These are phyloP conservation scores for Mimachlamys varia DNA, from an alignment of 2,888 invertebrate genomes.

Conservation along the genomic window DNA sequence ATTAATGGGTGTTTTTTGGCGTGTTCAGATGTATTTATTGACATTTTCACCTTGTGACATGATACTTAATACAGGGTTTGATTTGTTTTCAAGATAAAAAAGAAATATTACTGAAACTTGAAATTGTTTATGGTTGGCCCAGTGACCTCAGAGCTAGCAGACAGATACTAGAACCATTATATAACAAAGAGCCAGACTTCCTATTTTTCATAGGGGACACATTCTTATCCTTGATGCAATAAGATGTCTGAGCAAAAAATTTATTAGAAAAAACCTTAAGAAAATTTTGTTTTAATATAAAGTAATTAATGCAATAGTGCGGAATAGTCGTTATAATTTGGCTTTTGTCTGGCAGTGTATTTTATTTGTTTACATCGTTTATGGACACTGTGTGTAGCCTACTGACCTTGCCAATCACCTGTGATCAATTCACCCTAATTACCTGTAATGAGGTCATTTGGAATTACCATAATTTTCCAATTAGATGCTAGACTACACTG, in stretches of 20 bases:
- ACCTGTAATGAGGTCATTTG: background rate
- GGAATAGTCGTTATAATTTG: background rate
- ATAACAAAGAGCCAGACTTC: background rate
- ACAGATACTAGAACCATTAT: background rate
- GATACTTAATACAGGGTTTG: background rate
- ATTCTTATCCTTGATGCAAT: background rate
- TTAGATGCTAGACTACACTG: background rate
- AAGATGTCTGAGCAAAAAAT: background rate
- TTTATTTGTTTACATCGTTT: background rate
- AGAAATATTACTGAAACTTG: background rate
- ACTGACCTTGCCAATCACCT: background rate
- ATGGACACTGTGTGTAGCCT: background rate
- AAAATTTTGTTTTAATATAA: background rate
- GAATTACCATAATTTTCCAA: background rate
- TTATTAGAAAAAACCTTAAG: background rate
- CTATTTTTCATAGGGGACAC: background rate
- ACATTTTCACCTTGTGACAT: background rate
- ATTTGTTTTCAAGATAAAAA: background rate
- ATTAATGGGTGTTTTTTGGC: background rate
- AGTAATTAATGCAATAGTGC: background rate
- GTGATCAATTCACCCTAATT: background rate
- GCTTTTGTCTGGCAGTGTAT: too few relatives aligned
- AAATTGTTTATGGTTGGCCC: background rate
- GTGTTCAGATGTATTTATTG: background rate
- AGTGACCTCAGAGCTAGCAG: background rate